A percentile compares a stretch with the other conserved stretches of the same genome.
phyloP scores from a whole-genome alignment of 2,888 invertebrate genomes.

The Atherix ibis region DNA sequence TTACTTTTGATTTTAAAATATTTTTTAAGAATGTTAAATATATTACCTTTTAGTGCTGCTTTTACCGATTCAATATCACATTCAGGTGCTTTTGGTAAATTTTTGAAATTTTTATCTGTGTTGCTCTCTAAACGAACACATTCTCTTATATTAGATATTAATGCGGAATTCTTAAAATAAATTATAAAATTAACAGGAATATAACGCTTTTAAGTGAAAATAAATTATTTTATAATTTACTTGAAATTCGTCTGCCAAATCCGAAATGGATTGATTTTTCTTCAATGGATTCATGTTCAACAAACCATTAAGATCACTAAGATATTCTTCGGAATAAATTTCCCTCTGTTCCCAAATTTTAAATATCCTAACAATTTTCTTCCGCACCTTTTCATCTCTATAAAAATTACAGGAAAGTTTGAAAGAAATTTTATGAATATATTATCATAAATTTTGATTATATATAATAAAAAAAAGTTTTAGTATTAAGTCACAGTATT shows the following conservation, averaged over 20 bases:
- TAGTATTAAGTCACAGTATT: no score
- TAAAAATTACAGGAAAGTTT: slow-evolving; percentile 13
- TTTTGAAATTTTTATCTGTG: slow-evolving; percentile 50
- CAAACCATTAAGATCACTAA: slow-evolving; percentile 70
- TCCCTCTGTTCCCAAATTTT: slow-evolving; percentile 91
- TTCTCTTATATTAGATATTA: slow-evolving; percentile 59
- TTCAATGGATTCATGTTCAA: slow-evolving; percentile 57
- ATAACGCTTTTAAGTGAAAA: background rate
- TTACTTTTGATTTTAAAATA: background rate
- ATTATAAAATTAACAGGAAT: background rate
- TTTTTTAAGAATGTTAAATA: slow-evolving; percentile 2
- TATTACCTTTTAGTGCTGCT: slow-evolving; percentile 60
- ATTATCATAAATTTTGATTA: background rate
- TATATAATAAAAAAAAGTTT: background rate
- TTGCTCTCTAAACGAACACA: slow-evolving; percentile 57
- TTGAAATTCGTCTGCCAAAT: slow-evolving; percentile 25
- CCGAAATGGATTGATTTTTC: slow-evolving; percentile 12
- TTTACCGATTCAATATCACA: slow-evolving; percentile 66
- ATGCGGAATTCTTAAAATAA: slow-evolving; percentile 44
- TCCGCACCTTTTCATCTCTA: slow-evolving; percentile 79
- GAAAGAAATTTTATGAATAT: background rate
- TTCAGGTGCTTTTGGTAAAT: slow-evolving; percentile 34
- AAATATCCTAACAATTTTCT: slow-evolving; percentile 75
- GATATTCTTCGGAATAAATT: slow-evolving; percentile 79
- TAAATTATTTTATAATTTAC: slow-evolving; percentile 8